phyloP scores from a whole-genome alignment of 2,888 invertebrate species.

The Patella caerulea region DNA sequence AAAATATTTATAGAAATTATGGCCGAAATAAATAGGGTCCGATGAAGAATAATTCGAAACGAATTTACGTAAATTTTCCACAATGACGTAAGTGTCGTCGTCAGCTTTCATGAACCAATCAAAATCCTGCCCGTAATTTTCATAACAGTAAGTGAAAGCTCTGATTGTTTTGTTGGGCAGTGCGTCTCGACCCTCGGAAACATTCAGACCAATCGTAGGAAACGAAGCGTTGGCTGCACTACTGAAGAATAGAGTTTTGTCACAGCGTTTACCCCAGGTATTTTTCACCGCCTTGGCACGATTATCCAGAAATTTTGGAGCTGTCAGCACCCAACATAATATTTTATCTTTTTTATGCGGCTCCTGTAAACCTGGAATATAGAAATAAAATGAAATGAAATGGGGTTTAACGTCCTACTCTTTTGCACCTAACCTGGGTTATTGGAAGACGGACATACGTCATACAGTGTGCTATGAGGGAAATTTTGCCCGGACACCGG shows the following conservation, averaged over 20 bases:
- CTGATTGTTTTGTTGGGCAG: not conserved
- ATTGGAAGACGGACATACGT: no score
- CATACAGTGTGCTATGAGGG: no score
- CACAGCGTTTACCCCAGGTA: not conserved
- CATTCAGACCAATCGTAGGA: not conserved
- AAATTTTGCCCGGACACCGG: no score
- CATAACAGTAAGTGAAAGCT: not conserved
- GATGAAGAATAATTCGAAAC: not conserved
- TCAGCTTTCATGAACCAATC: constrained; percentile 2
- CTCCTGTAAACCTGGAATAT: no score
- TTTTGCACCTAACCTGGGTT: no score
- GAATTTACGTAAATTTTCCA: constrained; percentile 5
- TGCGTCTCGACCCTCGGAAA: not conserved
- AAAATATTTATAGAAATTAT: not conserved
- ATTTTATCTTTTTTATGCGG: not conserved
- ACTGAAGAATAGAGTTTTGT: not conserved
- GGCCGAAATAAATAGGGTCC: not conserved
- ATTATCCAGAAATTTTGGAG: not conserved
- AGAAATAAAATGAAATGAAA: no score
- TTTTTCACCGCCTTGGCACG: not conserved
- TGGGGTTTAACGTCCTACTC: no score
- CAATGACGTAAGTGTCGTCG: not conserved
- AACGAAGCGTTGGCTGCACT: not conserved
- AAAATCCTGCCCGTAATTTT: not conserved
- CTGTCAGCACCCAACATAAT: not conserved